Conservation (phyloP, 2,113 vertebrate genomes). For the Phalacrocorax pelagicus region DNA sequence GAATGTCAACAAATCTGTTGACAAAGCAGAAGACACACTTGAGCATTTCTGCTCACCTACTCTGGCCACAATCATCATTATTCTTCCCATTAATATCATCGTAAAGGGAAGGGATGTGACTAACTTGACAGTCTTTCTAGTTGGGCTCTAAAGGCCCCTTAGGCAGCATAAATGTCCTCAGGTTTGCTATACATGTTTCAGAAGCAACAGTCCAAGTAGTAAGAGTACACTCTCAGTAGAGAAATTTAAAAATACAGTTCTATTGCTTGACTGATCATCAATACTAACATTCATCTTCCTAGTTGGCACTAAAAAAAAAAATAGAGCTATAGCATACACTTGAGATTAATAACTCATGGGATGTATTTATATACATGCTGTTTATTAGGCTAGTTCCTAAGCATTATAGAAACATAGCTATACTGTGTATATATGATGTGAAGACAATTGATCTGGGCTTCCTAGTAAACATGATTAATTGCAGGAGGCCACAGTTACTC, state of each 20-base stretch:
- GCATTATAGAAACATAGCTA: neutral
- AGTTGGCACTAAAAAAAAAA: neutral
- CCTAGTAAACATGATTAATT: neutral
- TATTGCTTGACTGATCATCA: neutral
- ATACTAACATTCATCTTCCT: neutral
- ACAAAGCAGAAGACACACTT: neutral
- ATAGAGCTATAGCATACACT: neutral
- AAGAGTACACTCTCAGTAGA: neutral
- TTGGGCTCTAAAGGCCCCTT: neutral
- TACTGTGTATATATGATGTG: neutral
- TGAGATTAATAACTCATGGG: neutral
- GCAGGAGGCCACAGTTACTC: neutral
- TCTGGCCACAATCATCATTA: neutral
- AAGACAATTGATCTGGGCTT: neutral
- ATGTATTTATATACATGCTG: neutral
- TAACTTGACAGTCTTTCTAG: neutral
- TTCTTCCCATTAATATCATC: neutral
- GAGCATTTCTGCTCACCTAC: neutral
- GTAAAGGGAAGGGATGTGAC: neutral
- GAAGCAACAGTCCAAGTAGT: neutral
- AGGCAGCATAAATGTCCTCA: neutral
- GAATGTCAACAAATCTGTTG: neutral
- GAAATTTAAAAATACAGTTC: neutral
- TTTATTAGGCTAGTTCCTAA: neutral
- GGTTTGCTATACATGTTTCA: neutral